Base-by-base conservation (phyloP, 2,113 vertebrate genomes). In the Hypocryptadius cinnamomeus region DNA sequence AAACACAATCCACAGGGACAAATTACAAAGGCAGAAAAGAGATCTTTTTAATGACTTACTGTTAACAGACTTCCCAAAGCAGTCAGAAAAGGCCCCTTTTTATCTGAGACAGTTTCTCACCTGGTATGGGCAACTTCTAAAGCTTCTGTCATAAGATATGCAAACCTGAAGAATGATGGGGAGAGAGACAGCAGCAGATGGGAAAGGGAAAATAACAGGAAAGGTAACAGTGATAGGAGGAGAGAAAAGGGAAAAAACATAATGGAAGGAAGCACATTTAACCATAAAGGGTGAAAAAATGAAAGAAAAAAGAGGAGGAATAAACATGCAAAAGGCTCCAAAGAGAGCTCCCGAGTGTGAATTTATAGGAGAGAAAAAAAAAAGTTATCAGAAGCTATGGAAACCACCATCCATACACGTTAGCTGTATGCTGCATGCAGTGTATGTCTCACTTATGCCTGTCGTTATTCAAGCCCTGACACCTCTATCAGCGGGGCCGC, bases 41-140 rank as follows among this genome's bases (percentile, higher is more conserved):
- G 93, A 95, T 79, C 96, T 92, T 95, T 97, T 96, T 96, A 97
- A 97, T 97, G 96, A 97, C 93, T 96, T 97, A 47, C 94, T 97
- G 97, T 96, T 97, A 97, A 97, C 96, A 97, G 97, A 97, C 93
- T 97, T 96, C 83, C 79, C 87, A 93, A 95, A 94, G 92, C 89
- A 94, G 70, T 77, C 87, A 95, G 79, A 96, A 95, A 95, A 94
- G 68, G 95, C 70, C 81, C 64, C 83, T 96, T 97, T 97, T 96
- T 64, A 92, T 96, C 83, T 65, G 71, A 96, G 95, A 76, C 69
- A 85, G 71, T 96, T 97, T 97, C 96, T 97, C 96, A 96, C 96
- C 91, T 95, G 93, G 86, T 90, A 64, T 33, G 87, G 81, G 84
- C 90, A 91, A 81, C 57, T 80, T 97, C 91, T 95, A 94, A 95